Evolutionary conservation across 2,113 vertebrate genomes (phyloP), one percentile per base, ranked within the genome.

Genomic region (Progne subis): DNA sequence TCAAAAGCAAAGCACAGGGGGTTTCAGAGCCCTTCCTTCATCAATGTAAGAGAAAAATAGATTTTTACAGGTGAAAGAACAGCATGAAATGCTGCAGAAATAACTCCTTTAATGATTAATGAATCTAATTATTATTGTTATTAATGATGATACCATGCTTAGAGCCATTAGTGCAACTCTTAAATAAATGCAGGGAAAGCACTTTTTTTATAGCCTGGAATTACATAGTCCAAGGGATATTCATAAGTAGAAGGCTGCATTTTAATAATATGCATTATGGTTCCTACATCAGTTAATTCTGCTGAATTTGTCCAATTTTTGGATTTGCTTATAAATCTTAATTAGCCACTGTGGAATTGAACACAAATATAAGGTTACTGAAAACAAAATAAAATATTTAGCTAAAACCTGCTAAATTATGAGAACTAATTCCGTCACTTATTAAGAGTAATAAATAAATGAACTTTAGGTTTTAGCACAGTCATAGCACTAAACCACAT

Each of bases 111-210:
- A 88, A 93, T 75, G 60, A 84, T 65, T 86, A 19, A 61, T 59
- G 32, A 44, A 78, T 75, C n/a, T 84, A 84, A 94, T 72, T 84
- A 71, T 87, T 93, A 65, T 61, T 80, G 10, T n/a, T 91, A 88
- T 84, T 78, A 91, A 79, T 56, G 72, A 92, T 76, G 69, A 57
- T 76, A 68, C 14, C 39, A 57, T 69, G 44, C 91, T 94, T 86
- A 87, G 12, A 76, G 74, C 18, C 61, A 76, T 86, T 89, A 94
- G 53, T 82, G 79, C 8, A 76, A 70, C 46, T 41, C 24, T 83
- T 74, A 63, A 83, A 92, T 46, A 88, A 95, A 94, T 87, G 74
- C n/a, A 94, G 29, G 57, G 25, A 55, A 82, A 94, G n/a, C 61
- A 61, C 17, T 70, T 78, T 92, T 92, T 92, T 65, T 3, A 65